phyloP scores from a whole-genome alignment of 64 coral and sea anemone genomes.

The Montipora sp. region DNA sequence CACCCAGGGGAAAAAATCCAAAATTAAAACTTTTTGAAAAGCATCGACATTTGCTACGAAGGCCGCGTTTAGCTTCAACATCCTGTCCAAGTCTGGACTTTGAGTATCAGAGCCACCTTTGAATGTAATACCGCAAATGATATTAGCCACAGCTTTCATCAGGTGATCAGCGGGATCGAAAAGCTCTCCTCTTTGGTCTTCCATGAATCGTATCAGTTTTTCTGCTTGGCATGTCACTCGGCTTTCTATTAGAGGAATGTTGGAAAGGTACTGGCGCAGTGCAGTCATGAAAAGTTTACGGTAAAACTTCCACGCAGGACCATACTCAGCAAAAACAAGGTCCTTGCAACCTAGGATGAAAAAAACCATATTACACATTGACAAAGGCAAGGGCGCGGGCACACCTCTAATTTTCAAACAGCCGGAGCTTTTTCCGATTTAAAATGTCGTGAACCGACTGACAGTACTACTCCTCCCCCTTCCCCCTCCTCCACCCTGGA shows the following conservation, averaged over 20 bases:
- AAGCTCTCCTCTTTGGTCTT: constrained; percentile 15
- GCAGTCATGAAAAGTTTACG: constrained; percentile 65
- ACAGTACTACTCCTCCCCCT: too few relatives aligned
- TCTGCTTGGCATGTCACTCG: constrained; percentile 26
- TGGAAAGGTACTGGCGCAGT: constrained; percentile 47
- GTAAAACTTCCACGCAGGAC: constrained; percentile 64
- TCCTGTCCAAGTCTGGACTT: constrained; percentile 14
- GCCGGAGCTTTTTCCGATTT: too few relatives aligned
- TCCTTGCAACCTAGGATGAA: background rate
- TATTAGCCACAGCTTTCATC: constrained; percentile 30
- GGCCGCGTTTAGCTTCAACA: background rate
- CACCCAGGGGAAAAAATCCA: constrained; percentile 39
- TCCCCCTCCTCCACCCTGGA: too few relatives aligned
- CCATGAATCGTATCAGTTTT: constrained; percentile 40
- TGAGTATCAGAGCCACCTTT: background rate
- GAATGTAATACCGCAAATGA: constrained; percentile 51
- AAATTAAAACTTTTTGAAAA: background rate
- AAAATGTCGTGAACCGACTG: too few relatives aligned
- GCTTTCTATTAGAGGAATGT: constrained; percentile 35
- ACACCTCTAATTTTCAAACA: too few relatives aligned
- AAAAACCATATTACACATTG: too few relatives aligned
- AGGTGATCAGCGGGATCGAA: constrained; percentile 47
- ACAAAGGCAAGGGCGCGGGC: too few relatives aligned
- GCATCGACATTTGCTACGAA: constrained; percentile 1
- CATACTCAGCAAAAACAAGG: background rate